Base-by-base conservation (phyloP, 2,888 invertebrate genomes). In the Drymonia ruficornis region DNA sequence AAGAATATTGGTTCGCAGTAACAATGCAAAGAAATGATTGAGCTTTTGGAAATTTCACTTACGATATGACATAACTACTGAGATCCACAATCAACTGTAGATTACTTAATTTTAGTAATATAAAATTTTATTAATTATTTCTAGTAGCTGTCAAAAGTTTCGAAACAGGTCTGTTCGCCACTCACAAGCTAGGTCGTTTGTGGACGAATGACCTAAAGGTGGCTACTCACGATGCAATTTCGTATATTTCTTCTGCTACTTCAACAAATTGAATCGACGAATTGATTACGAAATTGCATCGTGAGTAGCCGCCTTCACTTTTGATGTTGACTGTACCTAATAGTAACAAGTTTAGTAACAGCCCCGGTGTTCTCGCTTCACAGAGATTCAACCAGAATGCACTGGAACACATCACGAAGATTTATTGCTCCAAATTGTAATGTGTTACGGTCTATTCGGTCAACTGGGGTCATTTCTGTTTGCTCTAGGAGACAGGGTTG, bases 71-170 rank as follows among this genome's bases (percentile, higher is more conserved):
- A 72, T 82, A 82, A 68, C 86, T 89, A 89, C 80, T 91, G 91
- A 91, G 91, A 91, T 91, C 90, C 86, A 90, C 91, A 92, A 89
- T 89, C 91, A 89, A 81, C 82, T 89, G 88, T 86, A 89, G 85
- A 80, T 90, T 90, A 90, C 89, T 89, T 85, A 88, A 89, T 78
- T 80, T 69, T 18, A 18, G 12, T n/a, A 52, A 56, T 34, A 9
- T 11, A 31, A 11, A 12, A 31, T 31, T 31, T 2, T 11, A 31
- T 31, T 0, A 11, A 3, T 11, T 3, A 8, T 9, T 31, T 11
- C 8, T 34, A 38, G 18, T 53, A 0, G 18, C 12, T 19, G 11
- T 1, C 31, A 11, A 11, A 31, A 11, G 11, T 19, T 23, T 23
- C 7, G 7, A 23, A 1, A 23, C 23, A 23, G 4, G 23, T 23